Percentiles rank a stretch among this genome's conserved stretches.
Evolutionary conservation across 1,140 invertebrate genomes (phyloP).

Genomic region (Drosophila parabipectinata): DNA sequence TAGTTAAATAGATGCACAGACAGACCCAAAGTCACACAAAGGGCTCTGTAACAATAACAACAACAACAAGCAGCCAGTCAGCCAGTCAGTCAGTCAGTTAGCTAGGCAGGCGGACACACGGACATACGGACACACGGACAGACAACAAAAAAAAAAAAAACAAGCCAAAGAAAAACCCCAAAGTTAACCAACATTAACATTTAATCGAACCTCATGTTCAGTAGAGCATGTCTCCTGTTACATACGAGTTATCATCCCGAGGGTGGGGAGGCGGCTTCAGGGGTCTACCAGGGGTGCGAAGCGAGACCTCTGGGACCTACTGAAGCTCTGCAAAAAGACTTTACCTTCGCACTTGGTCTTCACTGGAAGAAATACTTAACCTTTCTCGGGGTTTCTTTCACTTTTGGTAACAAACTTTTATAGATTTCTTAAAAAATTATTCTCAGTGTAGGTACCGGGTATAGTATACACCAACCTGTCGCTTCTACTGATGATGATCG

Average conservation of each 20-base stretch:
- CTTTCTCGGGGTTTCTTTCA: background rate
- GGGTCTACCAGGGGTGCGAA: conserved; percentile 56
- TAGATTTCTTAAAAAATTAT: background rate
- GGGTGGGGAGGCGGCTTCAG: conserved; percentile 3
- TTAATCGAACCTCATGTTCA: conserved; percentile 84
- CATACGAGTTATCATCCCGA: conserved; percentile 69
- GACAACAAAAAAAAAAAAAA: conserved; percentile 46
- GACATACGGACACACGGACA: conserved; percentile 4
- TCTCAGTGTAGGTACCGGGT: conserved; percentile 19
- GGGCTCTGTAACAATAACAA: conserved; percentile 25
- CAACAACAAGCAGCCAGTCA: conserved; percentile 6
- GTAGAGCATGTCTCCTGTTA: conserved; percentile 84
- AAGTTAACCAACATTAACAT: conserved; percentile 84
- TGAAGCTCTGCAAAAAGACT: conserved; percentile 79
- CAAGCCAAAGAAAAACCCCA: conserved; percentile 78
- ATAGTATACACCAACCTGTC: conserved; percentile 7
- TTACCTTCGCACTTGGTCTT: conserved; percentile 62
- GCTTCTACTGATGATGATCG: conserved; percentile 55
- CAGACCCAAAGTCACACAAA: conserved; percentile 32
- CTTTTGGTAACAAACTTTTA: too few species aligned
- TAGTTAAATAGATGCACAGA: conserved; percentile 81
- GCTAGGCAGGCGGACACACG: conserved; percentile 14
- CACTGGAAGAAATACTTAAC: too few species aligned
- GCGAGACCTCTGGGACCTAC: conserved; percentile 59
- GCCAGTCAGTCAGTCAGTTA: conserved; percentile 10